Percentiles rank a stretch among this genome's conserved stretches.
These are phyloP conservation scores for Oreonectes daqikongensis DNA, from an alignment of 2,797 vertebrate genomes.

Conservation along the genomic window DNA sequence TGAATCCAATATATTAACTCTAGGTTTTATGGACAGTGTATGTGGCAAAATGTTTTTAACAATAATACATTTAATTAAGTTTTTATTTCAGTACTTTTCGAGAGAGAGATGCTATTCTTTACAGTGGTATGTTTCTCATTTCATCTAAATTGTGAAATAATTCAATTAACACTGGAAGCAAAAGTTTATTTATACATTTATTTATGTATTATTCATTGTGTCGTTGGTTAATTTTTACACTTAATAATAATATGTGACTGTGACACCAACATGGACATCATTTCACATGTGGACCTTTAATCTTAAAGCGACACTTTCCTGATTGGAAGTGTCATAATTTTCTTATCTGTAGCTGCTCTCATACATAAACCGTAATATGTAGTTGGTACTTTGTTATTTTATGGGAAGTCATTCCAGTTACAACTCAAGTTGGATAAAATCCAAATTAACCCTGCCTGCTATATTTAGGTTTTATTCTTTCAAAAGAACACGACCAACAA, in stretches of 20 bases:
- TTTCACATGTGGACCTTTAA: background rate
- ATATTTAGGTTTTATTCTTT: background rate
- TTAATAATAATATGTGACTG: no score
- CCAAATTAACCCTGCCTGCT: background rate
- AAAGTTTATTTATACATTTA: background rate
- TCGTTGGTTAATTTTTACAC: background rate
- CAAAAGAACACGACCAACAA: no score
- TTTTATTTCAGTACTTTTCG: no score
- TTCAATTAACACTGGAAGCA: background rate
- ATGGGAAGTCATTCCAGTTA: no score
- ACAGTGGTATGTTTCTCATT: no score
- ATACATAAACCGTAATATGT: background rate
- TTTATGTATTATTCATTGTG: background rate
- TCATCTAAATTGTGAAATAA: background rate
- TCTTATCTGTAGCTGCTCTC: background rate
- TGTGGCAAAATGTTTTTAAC: no score
- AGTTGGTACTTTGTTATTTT: background rate
- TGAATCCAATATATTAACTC: no score
- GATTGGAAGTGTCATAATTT: background rate
- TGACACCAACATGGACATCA: background rate
- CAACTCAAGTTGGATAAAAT: background rate
- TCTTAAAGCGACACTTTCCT: background rate
- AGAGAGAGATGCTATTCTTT: no score
- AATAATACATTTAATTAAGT: no score
- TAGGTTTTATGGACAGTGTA: no score